These are phyloP conservation scores for Conchocele bisecta DNA, from an alignment of 2,888 invertebrate genomes.

Conservation along the genomic window DNA sequence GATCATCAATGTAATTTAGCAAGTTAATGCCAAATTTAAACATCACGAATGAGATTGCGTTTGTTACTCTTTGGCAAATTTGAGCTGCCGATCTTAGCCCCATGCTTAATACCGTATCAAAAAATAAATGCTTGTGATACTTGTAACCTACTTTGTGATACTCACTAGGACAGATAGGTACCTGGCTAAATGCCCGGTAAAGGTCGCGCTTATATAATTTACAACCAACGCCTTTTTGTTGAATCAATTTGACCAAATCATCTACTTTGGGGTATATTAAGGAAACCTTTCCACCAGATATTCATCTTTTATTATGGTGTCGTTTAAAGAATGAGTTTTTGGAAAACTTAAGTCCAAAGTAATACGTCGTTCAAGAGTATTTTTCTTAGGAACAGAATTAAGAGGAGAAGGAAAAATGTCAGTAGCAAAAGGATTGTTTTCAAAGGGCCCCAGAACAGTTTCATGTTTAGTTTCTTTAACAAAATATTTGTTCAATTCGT, in stretches of 20 bases:
- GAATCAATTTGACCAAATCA: background rate
- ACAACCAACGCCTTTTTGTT: background rate
- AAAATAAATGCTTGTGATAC: background rate
- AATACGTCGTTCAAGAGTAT: background rate
- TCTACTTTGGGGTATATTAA: background rate
- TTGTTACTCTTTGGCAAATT: background rate
- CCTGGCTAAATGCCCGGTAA: background rate
- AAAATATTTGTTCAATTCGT: background rate
- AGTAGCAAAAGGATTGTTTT: background rate
- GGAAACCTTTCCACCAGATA: background rate
- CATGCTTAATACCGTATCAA: background rate
- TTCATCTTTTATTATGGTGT: background rate
- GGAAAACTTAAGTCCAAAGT: background rate
- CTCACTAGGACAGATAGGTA: background rate
- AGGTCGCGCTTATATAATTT: background rate
- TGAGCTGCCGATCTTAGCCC: background rate
- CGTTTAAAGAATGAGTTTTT: background rate
- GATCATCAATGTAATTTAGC: constrained; percentile 17
- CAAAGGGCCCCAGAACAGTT: background rate
- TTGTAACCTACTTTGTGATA: background rate
- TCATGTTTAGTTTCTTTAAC: background rate
- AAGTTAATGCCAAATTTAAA: background rate
- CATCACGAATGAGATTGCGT: background rate
- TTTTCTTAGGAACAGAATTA: background rate
- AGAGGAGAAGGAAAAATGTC: background rate